Evolutionary conservation across 2,888 invertebrate species (phyloP), one percentile per base, ranked within the genome.

Genomic region (Drosophila lutescens): DNA sequence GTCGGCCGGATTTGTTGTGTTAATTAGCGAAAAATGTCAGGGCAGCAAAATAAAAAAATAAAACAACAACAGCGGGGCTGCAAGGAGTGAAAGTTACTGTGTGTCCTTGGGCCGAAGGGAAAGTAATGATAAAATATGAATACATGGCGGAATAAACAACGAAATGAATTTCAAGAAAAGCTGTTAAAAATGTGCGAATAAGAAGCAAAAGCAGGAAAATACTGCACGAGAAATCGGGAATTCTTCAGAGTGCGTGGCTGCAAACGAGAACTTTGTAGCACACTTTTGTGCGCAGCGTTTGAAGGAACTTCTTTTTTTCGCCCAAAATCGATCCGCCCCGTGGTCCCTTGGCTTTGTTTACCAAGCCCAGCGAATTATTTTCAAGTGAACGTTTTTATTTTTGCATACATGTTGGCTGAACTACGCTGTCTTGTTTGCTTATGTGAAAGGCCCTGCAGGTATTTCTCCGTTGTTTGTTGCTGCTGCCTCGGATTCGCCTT

Each of bases 281-380:
- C 65, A 76, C 56, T 67, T 82, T 85, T 63, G 71, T 85, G 81
- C 83, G 83, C 78, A 78, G 72, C 74, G 76, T 80, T 85, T 70
- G 70, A 74, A 74, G 76, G 71, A 80, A 83, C 60, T 69, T 43
- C 53, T 13, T 12, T 36, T 36, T 69, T 56, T 56, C 60, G 41
- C 30, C 58, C 40, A 51, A 72, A 71, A 71, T 72, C 63, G 69
- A 69, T 69, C 47, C 51, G 54, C 32, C 47, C 32, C 57, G 44
- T 40, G n/a, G 68, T 59, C 59, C 46, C 55, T 46, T 9, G 17
- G 46, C 38, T 30, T 54, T 50, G 65, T 54, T 65, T 63, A 44
- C 44, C 30, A 12, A 26, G 65, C 65, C 34, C 54, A 65, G 46
- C 34, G 34, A 40, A 66, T 66, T 54, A 66, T 55, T 66, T 66